Percentiles rank a stretch among this genome's conserved stretches.
Conservation (phyloP, 1,140 invertebrate species). For the Microplitis demolitor region DNA sequence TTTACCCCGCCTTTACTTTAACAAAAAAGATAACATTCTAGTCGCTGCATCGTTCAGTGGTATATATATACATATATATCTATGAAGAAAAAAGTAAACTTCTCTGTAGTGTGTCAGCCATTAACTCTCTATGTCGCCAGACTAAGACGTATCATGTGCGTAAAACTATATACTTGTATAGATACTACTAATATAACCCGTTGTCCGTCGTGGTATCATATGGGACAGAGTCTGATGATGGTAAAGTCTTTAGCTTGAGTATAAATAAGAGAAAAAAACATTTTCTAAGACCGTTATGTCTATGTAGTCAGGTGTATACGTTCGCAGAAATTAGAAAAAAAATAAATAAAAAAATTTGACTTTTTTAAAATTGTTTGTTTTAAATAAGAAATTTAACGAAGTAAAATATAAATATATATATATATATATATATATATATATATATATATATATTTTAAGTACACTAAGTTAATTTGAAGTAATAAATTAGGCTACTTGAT, state of each 20-base stretch:
- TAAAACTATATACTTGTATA: neutral
- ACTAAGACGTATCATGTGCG: constrained; percentile 34
- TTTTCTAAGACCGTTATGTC: constrained; percentile 4
- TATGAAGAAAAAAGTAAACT: constrained; percentile 28
- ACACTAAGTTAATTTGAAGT: neutral
- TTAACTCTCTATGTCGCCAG: constrained; percentile 37
- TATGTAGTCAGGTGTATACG: neutral
- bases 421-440: too few relatives aligned
- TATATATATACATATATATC: neutral
- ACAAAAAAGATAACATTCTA: too few relatives aligned
- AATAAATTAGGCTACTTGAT: constrained; percentile 9
- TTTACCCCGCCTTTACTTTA: constrained; percentile 9
- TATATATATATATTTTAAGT: too few relatives aligned
- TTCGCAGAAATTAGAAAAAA: neutral
- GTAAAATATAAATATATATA: too few relatives aligned
- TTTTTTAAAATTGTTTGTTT: too few relatives aligned
- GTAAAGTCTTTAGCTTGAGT: neutral
- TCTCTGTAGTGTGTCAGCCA: constrained; percentile 32
- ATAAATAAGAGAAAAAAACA: neutral
- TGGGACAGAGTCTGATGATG: neutral
- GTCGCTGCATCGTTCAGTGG: neutral
- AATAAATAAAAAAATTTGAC: neutral
- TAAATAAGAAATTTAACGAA: too few relatives aligned
- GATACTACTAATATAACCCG: too few relatives aligned
- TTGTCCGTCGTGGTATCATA: neutral